phyloP scores from a whole-genome alignment of 1,140 invertebrate genomes.

The Ostrea denselamellosa region DNA sequence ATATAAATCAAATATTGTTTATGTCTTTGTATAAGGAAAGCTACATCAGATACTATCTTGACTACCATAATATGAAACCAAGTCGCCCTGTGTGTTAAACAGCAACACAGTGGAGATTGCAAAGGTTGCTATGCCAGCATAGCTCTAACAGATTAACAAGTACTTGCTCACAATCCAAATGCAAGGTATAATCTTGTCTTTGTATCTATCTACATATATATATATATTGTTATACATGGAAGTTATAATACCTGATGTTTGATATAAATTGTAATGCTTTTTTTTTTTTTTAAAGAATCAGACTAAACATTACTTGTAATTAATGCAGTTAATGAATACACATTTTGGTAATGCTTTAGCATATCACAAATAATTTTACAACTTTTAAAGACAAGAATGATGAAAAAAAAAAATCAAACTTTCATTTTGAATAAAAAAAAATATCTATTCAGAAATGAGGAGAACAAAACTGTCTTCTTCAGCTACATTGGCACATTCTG shows the following conservation, averaged over 20 bases:
- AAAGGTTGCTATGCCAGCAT: too few relatives aligned
- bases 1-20: background rate
- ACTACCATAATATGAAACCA: too few relatives aligned
- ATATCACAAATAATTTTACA: background rate
- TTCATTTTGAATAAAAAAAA: background rate
- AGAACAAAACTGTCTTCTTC: background rate
- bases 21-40: background rate
- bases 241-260: background rate
- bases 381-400: too few relatives aligned
- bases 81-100: too few relatives aligned
- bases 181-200: too few relatives aligned
- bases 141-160: too few relatives aligned
- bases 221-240: background rate
- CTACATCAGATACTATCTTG: too few relatives aligned
- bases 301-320: too few relatives aligned
- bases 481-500: slow-evolving; percentile 8
- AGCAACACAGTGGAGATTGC: too few relatives aligned
- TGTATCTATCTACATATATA: background rate
- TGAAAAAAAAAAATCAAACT: background rate
- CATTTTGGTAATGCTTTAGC: background rate
- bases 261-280: background rate
- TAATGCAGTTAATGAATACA: background rate
- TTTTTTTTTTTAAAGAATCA: background rate
- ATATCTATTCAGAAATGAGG: background rate
- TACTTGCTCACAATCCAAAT: too few relatives aligned